A percentile compares a stretch with the other conserved stretches of the same genome.
Evolutionary conservation across 2,888 invertebrate genomes (phyloP).

Genomic region (Apodemia duryi): DNA sequence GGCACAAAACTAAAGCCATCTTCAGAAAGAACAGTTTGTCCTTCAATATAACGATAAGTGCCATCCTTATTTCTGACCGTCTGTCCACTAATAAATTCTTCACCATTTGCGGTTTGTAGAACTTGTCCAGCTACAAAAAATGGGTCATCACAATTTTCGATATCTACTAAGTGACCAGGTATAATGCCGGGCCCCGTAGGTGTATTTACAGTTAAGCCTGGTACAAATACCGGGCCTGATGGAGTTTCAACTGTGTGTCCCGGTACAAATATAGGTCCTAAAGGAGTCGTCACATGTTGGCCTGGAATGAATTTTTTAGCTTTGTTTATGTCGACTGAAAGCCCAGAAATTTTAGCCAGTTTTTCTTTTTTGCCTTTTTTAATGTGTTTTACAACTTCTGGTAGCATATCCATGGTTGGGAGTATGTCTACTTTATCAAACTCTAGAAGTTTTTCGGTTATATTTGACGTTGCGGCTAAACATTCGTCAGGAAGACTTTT

Average conservation of each 20-base stretch:
- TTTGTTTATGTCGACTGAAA: slow-evolving; percentile 82
- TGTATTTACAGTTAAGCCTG: slow-evolving; percentile 85
- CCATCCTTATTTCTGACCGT: slow-evolving; percentile 79
- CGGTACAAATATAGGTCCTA: slow-evolving; percentile 85
- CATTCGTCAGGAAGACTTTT: slow-evolving; percentile 78
- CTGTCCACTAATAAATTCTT: slow-evolving; percentile 83
- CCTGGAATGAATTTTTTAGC: slow-evolving; percentile 85
- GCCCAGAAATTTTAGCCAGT: slow-evolving; percentile 81
- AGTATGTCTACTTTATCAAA: slow-evolving; percentile 77
- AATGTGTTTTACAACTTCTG: slow-evolving; percentile 81
- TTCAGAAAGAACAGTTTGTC: slow-evolving; percentile 81
- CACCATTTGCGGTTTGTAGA: slow-evolving; percentile 75
- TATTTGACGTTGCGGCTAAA: slow-evolving; percentile 79
- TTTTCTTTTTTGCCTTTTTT: slow-evolving; percentile 78
- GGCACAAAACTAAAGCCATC: slow-evolving; percentile 82
- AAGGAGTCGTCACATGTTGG: slow-evolving; percentile 84
- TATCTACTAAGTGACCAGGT: slow-evolving; percentile 84
- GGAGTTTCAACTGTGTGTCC: slow-evolving; percentile 87
- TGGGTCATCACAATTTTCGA: slow-evolving; percentile 77
- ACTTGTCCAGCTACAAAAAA: slow-evolving; percentile 86
- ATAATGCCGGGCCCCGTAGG: slow-evolving; percentile 83
- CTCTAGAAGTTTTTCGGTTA: slow-evolving; percentile 78
- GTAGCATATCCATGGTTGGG: slow-evolving; percentile 82
- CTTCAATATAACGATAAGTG: slow-evolving; percentile 77
- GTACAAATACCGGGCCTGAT: slow-evolving; percentile 83